Evolutionary conservation across 2,113 vertebrate genomes (phyloP), one percentile per base, ranked within the genome.

Genomic region (Sterrhoptilus dennistouni): DNA sequence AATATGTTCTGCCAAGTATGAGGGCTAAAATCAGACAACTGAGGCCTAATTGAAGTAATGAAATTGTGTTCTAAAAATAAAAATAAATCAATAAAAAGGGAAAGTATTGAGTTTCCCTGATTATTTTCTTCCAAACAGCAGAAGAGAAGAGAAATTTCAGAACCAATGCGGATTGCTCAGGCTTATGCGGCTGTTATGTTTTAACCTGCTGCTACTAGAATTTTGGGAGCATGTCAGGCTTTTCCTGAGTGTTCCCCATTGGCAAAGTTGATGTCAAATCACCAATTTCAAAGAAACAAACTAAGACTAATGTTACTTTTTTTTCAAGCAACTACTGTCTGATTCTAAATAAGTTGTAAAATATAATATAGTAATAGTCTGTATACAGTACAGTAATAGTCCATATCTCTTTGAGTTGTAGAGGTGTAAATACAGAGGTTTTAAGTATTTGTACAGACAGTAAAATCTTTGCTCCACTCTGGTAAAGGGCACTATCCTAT

Each of bases 21-120:
- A 57, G 65, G 13, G 28, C 20, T 93, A 64, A 71, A 94, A 94
- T n/a, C 68, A 79, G 66, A 83, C 35, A 81, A 70, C 69, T 25
- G 52, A 96, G 96, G 38, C 45, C 31, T 96, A 91, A 87, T 87
- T 70, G 35, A 44, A 82, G 47, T 63, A 95, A 96, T 79, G 12
- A 96, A 96, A 95, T 77, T 56, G 11, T 53, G 52, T 42, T 50
- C n/a, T 87, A 57, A 93, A 90, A 92, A 49, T 69, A 87, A 70
- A 71, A 56, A 63, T 64, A 79, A 79, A 66, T 4, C 13, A 57
- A 95, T 59, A 92, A 94, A 96, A 89, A 54, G 12, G 17, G 54
- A 90, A 96, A 76, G 2, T 76, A 79, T 53, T 87, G 13, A 33
- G 93, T 89, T 84, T 60, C 8, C 89, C 50, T 40, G 22, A 53